A percentile compares a stretch with the other conserved stretches of the same genome.
Evolutionary conservation across 2,113 vertebrate species (phyloP).

Genomic region (Nymphicus hollandicus): DNA sequence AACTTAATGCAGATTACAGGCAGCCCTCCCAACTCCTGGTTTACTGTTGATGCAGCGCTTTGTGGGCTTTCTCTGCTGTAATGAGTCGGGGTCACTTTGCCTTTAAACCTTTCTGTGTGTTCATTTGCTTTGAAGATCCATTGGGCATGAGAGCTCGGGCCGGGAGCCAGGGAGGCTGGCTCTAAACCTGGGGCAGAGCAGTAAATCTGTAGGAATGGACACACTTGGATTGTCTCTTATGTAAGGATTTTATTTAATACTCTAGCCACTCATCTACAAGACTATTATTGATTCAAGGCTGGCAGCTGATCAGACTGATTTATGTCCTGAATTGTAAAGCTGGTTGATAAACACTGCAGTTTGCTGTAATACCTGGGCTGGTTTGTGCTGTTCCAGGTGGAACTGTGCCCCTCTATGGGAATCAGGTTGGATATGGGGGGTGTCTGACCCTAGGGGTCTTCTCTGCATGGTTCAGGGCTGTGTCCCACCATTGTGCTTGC

Average conservation of each 20-base stretch:
- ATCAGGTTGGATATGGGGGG: background rate
- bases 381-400: background rate
- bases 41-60: background rate
- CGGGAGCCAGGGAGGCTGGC: background rate
- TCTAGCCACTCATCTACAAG: conserved; percentile 30
- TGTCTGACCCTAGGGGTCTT: background rate
- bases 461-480: background rate
- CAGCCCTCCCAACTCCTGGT: background rate
- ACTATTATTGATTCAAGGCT: conserved; percentile 47
- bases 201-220: conserved; percentile 21
- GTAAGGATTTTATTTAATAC: conserved; percentile 54
- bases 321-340: background rate
- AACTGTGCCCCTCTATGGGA: background rate
- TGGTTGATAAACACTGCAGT: background rate
- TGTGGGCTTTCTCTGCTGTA: background rate
- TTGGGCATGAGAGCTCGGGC: accelerated
- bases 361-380: background rate
- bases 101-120: background rate
- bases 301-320: conserved; percentile 29
- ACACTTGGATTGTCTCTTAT: conserved; percentile 22
- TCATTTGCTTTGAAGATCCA: background rate
- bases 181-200: background rate
- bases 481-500: background rate
- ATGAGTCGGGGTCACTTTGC: background rate
- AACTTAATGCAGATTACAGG: background rate